Evolutionary conservation across 2,888 invertebrate genomes (phyloP).

Genomic region (Acronicta alni): DNA sequence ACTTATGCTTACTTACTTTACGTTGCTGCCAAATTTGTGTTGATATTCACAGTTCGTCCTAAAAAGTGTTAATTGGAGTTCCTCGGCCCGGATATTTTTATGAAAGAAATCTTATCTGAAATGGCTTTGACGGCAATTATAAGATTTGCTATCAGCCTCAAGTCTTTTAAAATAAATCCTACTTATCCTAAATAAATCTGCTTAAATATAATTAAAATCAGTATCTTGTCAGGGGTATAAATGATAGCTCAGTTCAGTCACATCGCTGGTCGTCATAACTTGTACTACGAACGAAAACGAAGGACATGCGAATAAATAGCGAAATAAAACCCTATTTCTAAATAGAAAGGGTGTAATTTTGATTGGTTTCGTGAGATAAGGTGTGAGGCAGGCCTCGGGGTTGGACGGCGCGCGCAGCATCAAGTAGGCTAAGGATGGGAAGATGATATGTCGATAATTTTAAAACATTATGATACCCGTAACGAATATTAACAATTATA

Average conservation of each 20-base stretch:
- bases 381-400: conserved; percentile 69
- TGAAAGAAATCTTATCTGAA: no score
- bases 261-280: conserved; percentile 65
- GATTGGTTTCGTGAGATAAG: conserved; percentile 67
- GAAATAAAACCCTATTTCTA: conserved; percentile 52
- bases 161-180: conserved; percentile 7
- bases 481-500: no score
- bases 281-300: conserved; percentile 60
- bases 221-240: conserved; percentile 22
- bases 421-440: conserved; percentile 67
- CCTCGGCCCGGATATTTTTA: no score
- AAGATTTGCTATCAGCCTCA: conserved; percentile 15
- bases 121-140: conserved; percentile 14
- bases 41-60: no score
- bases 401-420: conserved; percentile 81
- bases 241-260: conserved; percentile 32
- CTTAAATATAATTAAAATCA: conserved; percentile 14
- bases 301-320: conserved; percentile 28
- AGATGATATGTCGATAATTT: conserved; percentile 43
- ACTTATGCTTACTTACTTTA: no score
- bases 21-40: no score
- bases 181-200: no score
- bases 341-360: conserved; percentile 58
- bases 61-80: no score
- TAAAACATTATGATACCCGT: neutral